Evolutionary conservation across 2,113 vertebrate species (phyloP).

Genomic region (Antechinus stuartii): DNA sequence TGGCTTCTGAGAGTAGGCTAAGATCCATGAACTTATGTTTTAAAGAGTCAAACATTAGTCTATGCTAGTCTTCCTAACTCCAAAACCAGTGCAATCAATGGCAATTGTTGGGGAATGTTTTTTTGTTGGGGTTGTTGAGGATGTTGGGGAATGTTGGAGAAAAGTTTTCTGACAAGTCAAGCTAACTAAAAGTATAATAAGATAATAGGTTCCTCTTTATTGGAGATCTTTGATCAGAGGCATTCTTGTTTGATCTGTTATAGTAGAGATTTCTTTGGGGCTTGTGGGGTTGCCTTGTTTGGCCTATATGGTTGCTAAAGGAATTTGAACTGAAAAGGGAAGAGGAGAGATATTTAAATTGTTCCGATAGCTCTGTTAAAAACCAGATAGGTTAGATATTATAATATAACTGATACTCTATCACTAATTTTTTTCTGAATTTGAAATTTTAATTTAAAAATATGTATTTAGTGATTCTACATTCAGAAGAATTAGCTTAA

Average conservation of each 20-base stretch:
- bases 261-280: not conserved
- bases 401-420: not conserved
- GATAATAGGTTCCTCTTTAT: not conserved
- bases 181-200: not conserved
- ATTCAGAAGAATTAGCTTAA: not conserved
- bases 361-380: not conserved
- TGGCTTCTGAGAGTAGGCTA: not conserved
- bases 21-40: not conserved
- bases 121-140: no score
- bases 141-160: not conserved
- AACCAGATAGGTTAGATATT: not conserved
- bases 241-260: not conserved
- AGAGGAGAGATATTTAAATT: not conserved
- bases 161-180: not conserved
- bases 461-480: not conserved
- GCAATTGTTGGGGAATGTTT: no score
- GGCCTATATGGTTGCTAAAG: not conserved
- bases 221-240: not conserved
- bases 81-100: no score
- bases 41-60: not conserved
- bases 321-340: no score
- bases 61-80: not conserved
- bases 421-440: not conserved
- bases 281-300: not conserved
- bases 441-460: not conserved